Percentiles rank a stretch among this genome's conserved stretches.
Evolutionary conservation across 2,797 vertebrate species (phyloP).

Genomic region (Manis pentadactyla): DNA sequence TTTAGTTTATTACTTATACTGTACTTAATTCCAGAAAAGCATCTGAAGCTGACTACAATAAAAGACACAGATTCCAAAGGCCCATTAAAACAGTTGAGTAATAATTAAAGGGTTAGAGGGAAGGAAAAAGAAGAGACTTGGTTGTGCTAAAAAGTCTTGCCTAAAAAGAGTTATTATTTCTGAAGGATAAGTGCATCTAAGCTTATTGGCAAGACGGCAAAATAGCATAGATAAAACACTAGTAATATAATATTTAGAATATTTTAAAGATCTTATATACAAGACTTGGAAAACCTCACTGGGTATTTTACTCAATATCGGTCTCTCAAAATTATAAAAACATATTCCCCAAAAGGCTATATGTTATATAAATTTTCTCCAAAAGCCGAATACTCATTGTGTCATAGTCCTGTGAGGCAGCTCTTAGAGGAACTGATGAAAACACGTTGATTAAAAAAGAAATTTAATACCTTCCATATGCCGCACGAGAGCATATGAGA

Average conservation of each 20-base stretch:
- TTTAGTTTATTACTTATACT: conserved; percentile 35
- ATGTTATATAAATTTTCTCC: neutral
- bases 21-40: neutral
- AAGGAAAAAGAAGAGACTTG: neutral
- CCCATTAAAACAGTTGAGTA: neutral
- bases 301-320: neutral
- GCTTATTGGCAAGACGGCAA: neutral
- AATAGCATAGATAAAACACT: neutral
- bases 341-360: neutral
- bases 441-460: neutral
- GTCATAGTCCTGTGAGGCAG: neutral
- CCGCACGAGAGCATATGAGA: neutral
- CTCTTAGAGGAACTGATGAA: neutral
- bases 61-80: neutral
- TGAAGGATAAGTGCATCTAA: neutral
- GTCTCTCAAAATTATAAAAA: neutral
- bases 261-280: neutral
- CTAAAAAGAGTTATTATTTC: neutral
- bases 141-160: neutral
- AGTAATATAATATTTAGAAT: neutral
- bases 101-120: neutral
- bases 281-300: neutral
- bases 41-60: neutral
- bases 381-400: neutral
- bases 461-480: neutral